Percentiles rank a stretch among this genome's conserved stretches.
These are phyloP conservation scores for Clamator glandarius DNA, from an alignment of 2,797 vertebrate species.

Conservation along the genomic window DNA sequence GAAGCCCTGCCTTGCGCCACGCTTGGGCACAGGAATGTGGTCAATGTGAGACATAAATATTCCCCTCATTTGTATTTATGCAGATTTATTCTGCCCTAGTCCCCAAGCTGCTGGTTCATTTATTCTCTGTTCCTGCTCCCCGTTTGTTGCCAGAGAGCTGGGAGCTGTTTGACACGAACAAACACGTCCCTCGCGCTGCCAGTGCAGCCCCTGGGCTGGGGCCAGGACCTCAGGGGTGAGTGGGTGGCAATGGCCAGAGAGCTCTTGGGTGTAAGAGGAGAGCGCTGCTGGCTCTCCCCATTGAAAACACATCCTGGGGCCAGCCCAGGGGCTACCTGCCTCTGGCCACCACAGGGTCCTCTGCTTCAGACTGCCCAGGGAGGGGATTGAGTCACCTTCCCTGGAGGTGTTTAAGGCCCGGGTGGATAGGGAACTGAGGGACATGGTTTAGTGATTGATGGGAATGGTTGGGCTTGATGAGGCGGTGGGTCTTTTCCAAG, in stretches of 20 bases:
- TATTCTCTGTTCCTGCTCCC: not conserved
- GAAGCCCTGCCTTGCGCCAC: not conserved
- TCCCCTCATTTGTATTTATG: constrained; percentile 36
- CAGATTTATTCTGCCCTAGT: constrained; percentile 50
- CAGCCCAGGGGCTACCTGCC: not conserved
- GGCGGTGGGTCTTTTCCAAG: no score
- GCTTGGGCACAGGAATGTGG: not conserved
- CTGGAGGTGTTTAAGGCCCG: no score
- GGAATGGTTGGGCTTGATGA: no score
- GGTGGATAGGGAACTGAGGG: no score
- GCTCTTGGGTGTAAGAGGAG: not conserved
- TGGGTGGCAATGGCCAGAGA: rapidly evolving
- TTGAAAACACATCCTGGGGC: rapidly evolving
- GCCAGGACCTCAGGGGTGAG: rapidly evolving
- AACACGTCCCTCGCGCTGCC: not conserved
- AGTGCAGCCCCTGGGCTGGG: not conserved
- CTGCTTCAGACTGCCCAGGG: no score
- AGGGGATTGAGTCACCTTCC: no score
- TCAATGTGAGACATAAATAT: not conserved
- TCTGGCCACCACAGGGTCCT: rapidly evolving
- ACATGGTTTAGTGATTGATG: no score
- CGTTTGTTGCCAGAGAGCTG: not conserved
- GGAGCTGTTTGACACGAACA: constrained; percentile 23
- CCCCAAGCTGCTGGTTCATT: constrained; percentile 11
- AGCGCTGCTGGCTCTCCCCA: rapidly evolving